Percentiles rank a stretch among this genome's conserved stretches.
Conservation (phyloP, 1,140 invertebrate genomes). For the Parapsyche elsis region DNA sequence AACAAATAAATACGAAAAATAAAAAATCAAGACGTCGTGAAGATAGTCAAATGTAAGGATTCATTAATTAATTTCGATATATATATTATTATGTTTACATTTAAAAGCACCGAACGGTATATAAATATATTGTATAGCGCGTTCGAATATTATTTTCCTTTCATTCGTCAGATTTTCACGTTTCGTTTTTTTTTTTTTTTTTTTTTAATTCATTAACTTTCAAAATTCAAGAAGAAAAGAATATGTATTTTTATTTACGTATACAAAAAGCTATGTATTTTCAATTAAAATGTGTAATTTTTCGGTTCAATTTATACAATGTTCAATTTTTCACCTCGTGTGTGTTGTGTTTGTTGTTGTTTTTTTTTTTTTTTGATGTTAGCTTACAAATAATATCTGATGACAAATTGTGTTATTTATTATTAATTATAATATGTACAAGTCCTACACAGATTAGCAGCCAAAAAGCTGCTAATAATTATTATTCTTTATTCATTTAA, state of each 20-base stretch:
- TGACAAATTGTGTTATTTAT: neutral
- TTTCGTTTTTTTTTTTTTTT: neutral
- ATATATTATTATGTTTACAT: slow-evolving; percentile 16
- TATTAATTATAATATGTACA: slow-evolving; percentile 23
- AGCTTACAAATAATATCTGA: neutral
- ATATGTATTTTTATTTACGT: slow-evolving; percentile 21
- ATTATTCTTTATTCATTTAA: slow-evolving; percentile 1
- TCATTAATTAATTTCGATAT: neutral
- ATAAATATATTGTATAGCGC: slow-evolving; percentile 10
- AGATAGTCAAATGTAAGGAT: neutral
- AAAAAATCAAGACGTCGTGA: neutral
- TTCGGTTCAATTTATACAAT: slow-evolving; percentile 11
- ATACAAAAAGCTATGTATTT: slow-evolving; percentile 20
- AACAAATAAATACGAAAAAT: too few species aligned
- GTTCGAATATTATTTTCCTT: slow-evolving; percentile 18
- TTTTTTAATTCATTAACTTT: too few species aligned
- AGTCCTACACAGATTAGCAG: slow-evolving; percentile 23
- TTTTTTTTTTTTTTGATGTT: neutral
- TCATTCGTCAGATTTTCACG: neutral
- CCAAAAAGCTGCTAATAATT: slow-evolving; percentile 26
- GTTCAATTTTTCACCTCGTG: too few species aligned
- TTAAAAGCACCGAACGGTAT: slow-evolving; percentile 24
- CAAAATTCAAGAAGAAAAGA: slow-evolving; percentile 7
- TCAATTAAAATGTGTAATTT: slow-evolving; percentile 7
- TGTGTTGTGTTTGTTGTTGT: too few species aligned